Evolutionary conservation across 2,113 vertebrate species (phyloP), one percentile per base, ranked within the genome.

Genomic region (Silurus asotus): DNA sequence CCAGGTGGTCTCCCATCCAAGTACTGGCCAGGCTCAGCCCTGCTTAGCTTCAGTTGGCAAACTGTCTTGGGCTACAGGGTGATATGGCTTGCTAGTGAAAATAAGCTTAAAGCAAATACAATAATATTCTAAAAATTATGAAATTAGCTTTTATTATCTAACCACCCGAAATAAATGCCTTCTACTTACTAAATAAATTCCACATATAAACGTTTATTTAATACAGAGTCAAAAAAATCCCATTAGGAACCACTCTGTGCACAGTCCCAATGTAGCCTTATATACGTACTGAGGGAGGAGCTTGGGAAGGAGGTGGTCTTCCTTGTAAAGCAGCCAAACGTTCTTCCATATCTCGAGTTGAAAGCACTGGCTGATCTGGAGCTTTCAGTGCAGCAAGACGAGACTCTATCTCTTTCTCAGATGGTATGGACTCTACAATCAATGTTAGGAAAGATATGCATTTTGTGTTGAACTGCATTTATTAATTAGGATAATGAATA

Each of bases 321-420:
- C 96, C 97, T 88, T 95, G 95, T 64, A 99, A 89, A 20, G 89
- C 91, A 51, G 97, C 96, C 90, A 99, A 93, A 0, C 96, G 96
- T 67, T 96, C 94, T 90, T 98, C 97, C 94, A 99, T 97, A 69
- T 98, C 97, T 77, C 90, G 84, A 0, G 91, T 82, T 77, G 97
- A 97, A 82, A 96, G 96, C 88, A 96, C 90, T n/a, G 94, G 91
- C 84, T 92, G 90, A 55, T 72, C 65, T 86, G 94, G 91, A 69
- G 94, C 93, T 92, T 95, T 97, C 81, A 99, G 92, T 0, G 96
- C 96, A 74, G 96, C 95, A 77, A 99, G 94, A 14, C 98, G 96
- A 83, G 96, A 93, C 92, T 99, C 98, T 0, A 99, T 95, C 84
- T 99, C 98, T 61, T 94, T 95, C 64, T 96, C 95, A 8, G 97